Evolutionary conservation across 2,113 vertebrate species (phyloP).

Genomic region (Sclerurus mexicanus): DNA sequence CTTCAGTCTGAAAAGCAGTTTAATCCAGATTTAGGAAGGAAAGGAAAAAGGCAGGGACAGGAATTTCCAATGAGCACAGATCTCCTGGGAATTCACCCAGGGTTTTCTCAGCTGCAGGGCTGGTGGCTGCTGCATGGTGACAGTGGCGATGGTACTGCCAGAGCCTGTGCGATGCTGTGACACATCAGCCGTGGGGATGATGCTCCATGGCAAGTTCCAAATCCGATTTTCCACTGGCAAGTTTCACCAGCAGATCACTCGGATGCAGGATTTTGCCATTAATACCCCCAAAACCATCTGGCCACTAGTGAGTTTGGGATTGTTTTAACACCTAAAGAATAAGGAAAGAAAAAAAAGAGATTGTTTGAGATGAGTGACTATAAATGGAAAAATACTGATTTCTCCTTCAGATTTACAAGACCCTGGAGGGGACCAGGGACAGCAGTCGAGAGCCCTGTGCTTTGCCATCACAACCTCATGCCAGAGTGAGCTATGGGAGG

Average conservation of each 20-base stretch:
- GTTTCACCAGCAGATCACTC: background rate
- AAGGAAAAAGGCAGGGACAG: background rate
- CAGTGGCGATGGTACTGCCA: background rate
- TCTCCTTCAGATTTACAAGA: background rate
- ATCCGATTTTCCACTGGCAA: background rate
- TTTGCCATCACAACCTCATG: background rate
- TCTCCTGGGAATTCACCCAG: background rate
- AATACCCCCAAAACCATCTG: background rate
- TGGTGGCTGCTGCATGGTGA: accelerated
- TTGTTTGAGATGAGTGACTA: background rate
- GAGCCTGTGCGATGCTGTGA: background rate
- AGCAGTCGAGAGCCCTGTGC: accelerated
- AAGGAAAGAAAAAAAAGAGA: background rate
- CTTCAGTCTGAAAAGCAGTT: background rate
- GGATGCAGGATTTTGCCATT: background rate
- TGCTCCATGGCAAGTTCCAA: accelerated
- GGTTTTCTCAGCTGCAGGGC: background rate
- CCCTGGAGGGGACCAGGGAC: background rate
- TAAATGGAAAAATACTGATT: background rate
- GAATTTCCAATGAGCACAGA: background rate
- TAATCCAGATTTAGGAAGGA: background rate
- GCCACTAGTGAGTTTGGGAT: background rate
- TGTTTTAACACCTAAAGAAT: background rate
- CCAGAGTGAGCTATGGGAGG: background rate
- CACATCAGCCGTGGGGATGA: background rate